A percentile compares a stretch with the other conserved stretches of the same genome.
Evolutionary conservation across 2,888 invertebrate species (phyloP).

Genomic region (Caenorhabditis drosophilae): DNA sequence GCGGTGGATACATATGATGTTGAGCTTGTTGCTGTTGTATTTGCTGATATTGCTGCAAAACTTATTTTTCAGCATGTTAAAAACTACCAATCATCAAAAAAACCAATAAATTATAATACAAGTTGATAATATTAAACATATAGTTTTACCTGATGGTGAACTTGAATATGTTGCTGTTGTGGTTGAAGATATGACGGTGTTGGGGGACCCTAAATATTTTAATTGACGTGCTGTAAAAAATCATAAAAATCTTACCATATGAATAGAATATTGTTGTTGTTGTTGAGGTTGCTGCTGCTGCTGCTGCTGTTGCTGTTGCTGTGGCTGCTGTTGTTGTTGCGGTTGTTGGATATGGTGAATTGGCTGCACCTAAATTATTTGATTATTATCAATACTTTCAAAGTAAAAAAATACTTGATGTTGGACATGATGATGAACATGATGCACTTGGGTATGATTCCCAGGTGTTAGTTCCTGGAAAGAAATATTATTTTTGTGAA

Average conservation of each 20-base stretch:
- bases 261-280: conserved; percentile 19
- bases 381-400: not conserved
- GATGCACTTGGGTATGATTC: conserved; percentile 7
- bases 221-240: not conserved
- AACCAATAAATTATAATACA: not conserved
- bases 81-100: not conserved
- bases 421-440: conserved; percentile 27
- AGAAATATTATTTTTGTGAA: too few species aligned
- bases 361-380: not conserved
- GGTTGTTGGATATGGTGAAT: conserved; percentile 23
- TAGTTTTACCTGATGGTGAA: conserved; percentile 22
- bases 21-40: conserved; percentile 23
- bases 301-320: conserved; percentile 24
- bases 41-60: conserved; percentile 7
- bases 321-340: conserved; percentile 25
- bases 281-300: conserved; percentile 7
- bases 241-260: conserved; percentile 2
- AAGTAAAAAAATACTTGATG: not conserved
- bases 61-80: not conserved
- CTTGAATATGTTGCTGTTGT: conserved; percentile 24
- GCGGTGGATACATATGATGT: conserved; percentile 32
- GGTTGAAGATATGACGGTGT: conserved; percentile 16
- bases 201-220: conserved; percentile 6
- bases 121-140: not conserved
- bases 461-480: conserved; percentile 1